These are phyloP conservation scores for Lepidonotus clava DNA, from an alignment of 2,888 invertebrate species.

Conservation along the genomic window DNA sequence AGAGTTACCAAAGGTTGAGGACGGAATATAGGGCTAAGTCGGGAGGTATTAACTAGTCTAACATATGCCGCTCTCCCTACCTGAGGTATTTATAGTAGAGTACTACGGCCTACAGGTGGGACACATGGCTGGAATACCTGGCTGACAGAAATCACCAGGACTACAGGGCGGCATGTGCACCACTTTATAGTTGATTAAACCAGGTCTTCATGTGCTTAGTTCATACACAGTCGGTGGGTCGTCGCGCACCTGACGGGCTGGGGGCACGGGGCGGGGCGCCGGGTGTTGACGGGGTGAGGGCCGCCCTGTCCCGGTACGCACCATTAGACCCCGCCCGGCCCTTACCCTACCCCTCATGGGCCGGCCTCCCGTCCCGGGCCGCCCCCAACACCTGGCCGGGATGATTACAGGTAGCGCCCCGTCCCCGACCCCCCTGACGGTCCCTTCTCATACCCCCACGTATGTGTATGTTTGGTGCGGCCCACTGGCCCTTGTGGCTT, in stretches of 20 bases:
- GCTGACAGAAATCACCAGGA: too few relatives aligned
- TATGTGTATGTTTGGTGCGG: too few relatives aligned
- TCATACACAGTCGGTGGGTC: neutral
- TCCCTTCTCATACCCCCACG: too few relatives aligned
- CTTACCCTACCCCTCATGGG: neutral
- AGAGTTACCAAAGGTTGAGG: neutral
- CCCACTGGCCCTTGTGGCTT: too few relatives aligned
- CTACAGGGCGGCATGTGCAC: too few relatives aligned
- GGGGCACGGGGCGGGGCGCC: neutral
- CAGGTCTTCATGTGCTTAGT: too few relatives aligned
- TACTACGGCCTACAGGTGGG: neutral
- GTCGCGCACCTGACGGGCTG: neutral
- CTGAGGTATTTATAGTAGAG: too few relatives aligned
- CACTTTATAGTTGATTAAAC: constrained; percentile 1
- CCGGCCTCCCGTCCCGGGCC: neutral
- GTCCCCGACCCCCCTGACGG: neutral
- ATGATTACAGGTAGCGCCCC: neutral
- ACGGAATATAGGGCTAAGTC: neutral
- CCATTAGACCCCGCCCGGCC: neutral
- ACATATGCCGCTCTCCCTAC: too few relatives aligned
- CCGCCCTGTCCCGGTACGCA: neutral
- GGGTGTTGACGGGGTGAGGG: constrained; percentile 21
- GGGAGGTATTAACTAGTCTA: neutral
- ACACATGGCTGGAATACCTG: neutral
- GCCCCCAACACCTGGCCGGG: neutral